Percentiles rank a stretch among this genome's conserved stretches.
Conservation (phyloP, 2,888 invertebrate genomes). For the Cerastis leucographa region DNA sequence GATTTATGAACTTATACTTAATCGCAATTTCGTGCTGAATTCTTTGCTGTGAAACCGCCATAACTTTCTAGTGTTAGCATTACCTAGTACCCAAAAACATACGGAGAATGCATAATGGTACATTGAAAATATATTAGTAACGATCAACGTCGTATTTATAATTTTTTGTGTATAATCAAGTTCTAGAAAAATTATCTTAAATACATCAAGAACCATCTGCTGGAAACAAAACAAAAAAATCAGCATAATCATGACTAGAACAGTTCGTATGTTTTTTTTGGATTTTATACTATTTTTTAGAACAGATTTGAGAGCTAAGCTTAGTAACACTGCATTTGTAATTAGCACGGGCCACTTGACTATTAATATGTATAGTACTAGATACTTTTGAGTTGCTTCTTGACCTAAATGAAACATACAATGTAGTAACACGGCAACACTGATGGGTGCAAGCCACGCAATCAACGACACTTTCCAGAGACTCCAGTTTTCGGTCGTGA, state of each 20-base stretch:
- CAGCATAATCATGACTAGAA: constrained; percentile 79
- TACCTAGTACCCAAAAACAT: constrained; percentile 85
- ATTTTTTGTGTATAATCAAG: constrained; percentile 48
- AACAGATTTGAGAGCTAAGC: constrained; percentile 77
- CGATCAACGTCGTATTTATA: constrained; percentile 54
- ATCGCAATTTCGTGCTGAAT: constrained; percentile 35
- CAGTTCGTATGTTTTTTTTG: constrained; percentile 74
- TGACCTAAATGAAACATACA: constrained; percentile 53
- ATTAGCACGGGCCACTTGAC: constrained; percentile 83
- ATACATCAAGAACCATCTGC: constrained; percentile 78
- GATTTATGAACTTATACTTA: constrained; percentile 47
- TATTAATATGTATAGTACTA: constrained; percentile 72
- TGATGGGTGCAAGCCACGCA: constrained; percentile 77
- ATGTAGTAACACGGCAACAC: constrained; percentile 66
- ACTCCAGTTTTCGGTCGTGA: constrained; percentile 66
- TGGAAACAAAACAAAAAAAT: constrained; percentile 84
- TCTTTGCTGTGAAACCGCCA: constrained; percentile 73
- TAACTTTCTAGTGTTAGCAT: constrained; percentile 79
- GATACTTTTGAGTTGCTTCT: constrained; percentile 55
- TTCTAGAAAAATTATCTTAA: constrained; percentile 74
- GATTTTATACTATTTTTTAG: constrained; percentile 74
- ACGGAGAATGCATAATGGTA: constrained; percentile 83
- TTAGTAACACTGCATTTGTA: constrained; percentile 77
- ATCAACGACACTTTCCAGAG: constrained; percentile 75
- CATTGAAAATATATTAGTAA: constrained; percentile 74